Evolutionary conservation across 1,140 invertebrate genomes (phyloP).

Genomic region (Sarcophaga peregrina): DNA sequence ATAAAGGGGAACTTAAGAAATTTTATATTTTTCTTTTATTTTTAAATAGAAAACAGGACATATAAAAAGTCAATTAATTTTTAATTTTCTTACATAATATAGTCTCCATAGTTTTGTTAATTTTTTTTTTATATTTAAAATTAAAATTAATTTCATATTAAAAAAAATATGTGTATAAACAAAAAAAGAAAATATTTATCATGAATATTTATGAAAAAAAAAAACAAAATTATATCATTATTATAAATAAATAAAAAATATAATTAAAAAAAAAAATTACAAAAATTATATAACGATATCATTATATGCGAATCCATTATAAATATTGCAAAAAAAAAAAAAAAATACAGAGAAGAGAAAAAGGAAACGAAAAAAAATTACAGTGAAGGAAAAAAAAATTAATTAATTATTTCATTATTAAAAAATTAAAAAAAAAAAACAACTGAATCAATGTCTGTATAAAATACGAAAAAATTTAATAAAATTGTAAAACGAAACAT

Average conservation of each 20-base stretch:
- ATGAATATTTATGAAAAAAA: constrained; percentile 6
- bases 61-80: not conserved
- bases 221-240: not conserved
- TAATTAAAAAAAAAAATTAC: not conserved
- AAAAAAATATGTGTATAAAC: constrained; percentile 11
- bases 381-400: not conserved
- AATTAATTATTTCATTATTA: not conserved
- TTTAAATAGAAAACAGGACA: constrained; percentile 11
- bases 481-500: not conserved
- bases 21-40: not conserved
- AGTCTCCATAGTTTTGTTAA: not conserved
- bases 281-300: not conserved
- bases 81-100: not conserved
- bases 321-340: not conserved
- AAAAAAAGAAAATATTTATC: constrained; percentile 7
- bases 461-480: constrained; percentile 25
- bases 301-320: not conserved
- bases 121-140: not conserved
- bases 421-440: not conserved
- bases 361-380: not conserved
- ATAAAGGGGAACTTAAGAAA: not conserved
- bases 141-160: not conserved
- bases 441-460: constrained; percentile 34
- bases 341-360: not conserved
- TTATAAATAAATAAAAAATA: not conserved